Evolutionary conservation across 2,113 vertebrate genomes (phyloP).

Genomic region (Glaucidium brasilianum): DNA sequence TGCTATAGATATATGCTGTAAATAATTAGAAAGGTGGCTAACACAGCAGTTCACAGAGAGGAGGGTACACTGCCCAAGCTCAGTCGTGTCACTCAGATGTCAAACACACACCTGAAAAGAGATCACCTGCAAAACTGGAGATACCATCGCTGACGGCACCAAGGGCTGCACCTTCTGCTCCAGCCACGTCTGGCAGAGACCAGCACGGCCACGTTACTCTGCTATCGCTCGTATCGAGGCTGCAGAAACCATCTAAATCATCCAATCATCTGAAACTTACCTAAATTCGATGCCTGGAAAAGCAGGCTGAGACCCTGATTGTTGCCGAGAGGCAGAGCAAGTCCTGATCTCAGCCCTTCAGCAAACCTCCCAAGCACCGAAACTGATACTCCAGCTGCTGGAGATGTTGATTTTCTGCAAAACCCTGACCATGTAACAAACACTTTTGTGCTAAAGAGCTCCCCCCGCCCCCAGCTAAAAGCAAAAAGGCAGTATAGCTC

Average conservation of each 20-base stretch:
- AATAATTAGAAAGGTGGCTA: background rate
- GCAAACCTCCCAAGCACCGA: background rate
- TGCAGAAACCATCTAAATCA: background rate
- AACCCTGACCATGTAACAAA: background rate
- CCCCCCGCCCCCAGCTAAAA: accelerated
- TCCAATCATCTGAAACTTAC: accelerated
- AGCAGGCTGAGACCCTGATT: accelerated
- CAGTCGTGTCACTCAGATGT: accelerated
- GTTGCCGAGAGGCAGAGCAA: accelerated
- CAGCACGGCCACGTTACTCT: accelerated
- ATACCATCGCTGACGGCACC: background rate
- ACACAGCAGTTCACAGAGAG: background rate
- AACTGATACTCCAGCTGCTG: accelerated
- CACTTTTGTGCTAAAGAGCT: background rate
- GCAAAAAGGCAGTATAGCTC: background rate
- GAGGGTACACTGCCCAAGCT: background rate
- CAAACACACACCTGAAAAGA: background rate
- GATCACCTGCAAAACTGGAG: too few species aligned
- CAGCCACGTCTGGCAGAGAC: background rate
- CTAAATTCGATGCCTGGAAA: background rate
- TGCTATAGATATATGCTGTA: background rate
- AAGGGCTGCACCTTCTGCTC: background rate
- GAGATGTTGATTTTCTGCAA: background rate
- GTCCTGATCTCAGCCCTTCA: background rate
- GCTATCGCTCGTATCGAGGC: accelerated